phyloP scores from a whole-genome alignment of 2,888 invertebrate genomes.

The Venustoraphidia nigricollis region DNA sequence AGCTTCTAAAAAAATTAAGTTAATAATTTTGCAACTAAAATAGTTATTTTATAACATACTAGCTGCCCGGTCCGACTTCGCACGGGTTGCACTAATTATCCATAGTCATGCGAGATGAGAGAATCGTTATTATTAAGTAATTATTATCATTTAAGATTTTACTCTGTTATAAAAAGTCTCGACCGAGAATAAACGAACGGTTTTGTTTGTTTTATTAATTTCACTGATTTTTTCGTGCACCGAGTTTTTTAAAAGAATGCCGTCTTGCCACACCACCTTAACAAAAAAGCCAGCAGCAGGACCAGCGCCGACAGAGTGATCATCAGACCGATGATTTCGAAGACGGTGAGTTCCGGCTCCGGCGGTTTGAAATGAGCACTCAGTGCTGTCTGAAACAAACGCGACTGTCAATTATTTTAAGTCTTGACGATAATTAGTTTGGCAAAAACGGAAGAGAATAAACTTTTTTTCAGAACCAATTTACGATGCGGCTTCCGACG shows the following conservation, averaged over 20 bases:
- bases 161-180: too few relatives aligned
- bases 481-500: too few relatives aligned
- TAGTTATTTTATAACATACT: too few relatives aligned
- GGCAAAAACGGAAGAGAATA: not conserved
- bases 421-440: not conserved
- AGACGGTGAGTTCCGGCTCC: constrained; percentile 24
- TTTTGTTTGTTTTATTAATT: not conserved
- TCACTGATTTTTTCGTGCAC: not conserved
- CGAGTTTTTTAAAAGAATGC: constrained; percentile 1
- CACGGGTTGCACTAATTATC: too few relatives aligned
- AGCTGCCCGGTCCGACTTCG: too few relatives aligned
- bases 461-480: not conserved
- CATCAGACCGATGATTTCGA: constrained; percentile 23
- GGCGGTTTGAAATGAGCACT: constrained; percentile 25
- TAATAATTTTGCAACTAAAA: too few relatives aligned
- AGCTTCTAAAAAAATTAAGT: too few relatives aligned
- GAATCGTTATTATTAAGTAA: too few relatives aligned
- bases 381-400: constrained; percentile 24
- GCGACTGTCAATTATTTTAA: not conserved
- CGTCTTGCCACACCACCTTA: constrained; percentile 12
- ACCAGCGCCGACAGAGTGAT: constrained; percentile 21
- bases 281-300: constrained; percentile 17
- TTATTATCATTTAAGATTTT: too few relatives aligned
- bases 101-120: too few relatives aligned
- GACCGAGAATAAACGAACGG: too few relatives aligned